A percentile compares a stretch with the other conserved stretches of the same genome.
Conservation (phyloP, 2,797 vertebrate species). For the Rhodeus uyekii region DNA sequence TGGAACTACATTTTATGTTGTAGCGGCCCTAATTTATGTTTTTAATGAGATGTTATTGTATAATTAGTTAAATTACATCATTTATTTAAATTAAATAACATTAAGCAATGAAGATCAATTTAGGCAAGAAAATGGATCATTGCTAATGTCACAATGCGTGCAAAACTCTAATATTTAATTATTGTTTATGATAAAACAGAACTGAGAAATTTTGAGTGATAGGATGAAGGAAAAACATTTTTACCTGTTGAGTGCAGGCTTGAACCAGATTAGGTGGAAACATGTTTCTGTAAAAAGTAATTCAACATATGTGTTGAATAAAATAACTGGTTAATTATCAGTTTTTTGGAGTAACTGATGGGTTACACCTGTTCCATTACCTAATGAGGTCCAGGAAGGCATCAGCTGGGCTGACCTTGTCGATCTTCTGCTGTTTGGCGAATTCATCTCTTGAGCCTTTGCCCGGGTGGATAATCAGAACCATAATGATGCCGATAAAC, state of each 20-base stretch:
- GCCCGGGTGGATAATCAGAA: constrained; percentile 96
- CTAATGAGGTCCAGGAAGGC: constrained; percentile 97
- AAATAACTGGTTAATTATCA: background rate
- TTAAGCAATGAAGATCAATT: background rate
- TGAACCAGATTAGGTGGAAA: constrained; percentile 98
- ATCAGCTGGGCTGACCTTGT: constrained; percentile 90
- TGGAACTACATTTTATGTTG: background rate
- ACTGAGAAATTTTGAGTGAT: background rate
- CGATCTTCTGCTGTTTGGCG: constrained; percentile 90
- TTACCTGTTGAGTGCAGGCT: constrained; percentile 98
- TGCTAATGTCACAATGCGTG: background rate
- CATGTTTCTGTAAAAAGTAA: constrained; percentile 89
- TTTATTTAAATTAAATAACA: background rate
- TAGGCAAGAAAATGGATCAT: background rate
- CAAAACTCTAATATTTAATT: background rate
- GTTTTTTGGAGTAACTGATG: background rate
- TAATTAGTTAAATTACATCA: background rate
- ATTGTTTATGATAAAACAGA: background rate
- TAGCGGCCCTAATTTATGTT: background rate
- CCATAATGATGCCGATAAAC: constrained; percentile 92
- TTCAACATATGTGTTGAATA: constrained; percentile 20
- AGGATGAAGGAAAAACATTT: constrained; percentile 26
- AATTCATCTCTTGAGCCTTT: constrained; percentile 95
- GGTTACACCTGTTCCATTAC: constrained; percentile 69
- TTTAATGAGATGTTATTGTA: background rate